Base-by-base conservation (phyloP, 2,113 vertebrate genomes). In the Nothobranchius kuhntae region DNA sequence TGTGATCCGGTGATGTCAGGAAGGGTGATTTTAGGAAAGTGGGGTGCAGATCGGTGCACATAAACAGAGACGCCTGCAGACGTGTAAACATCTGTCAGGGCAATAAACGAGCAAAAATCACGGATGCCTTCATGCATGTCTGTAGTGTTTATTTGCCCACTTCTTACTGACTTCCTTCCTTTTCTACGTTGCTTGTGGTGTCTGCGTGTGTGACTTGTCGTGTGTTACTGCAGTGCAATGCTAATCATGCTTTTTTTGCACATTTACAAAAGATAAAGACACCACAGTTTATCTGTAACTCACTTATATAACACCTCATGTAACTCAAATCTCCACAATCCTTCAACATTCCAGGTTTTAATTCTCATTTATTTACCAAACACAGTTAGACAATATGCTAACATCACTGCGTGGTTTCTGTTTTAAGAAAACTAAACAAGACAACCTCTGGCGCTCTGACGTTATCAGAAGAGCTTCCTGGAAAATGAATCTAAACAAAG, bases 401-500 rank as follows among this genome's bases (percentile, higher is more conserved):
- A 66, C 9, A 71, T 11, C 40, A 74, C 35, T 53, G 30, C 15
- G 13, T 61, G 61, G 21, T 73, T 67, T 6, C 3, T 44, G 57
- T 58, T 54, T 3, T 38, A 10, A 57, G 5, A 30, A 11, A 7
- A 66, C 63, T 65, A 46, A 9, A 60, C 14, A 51, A 53, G 48
- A 40, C 53, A 60, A 8, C 36, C 51, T 75, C 1, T 69, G 24
- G 6, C 40, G 53, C 21, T 68, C 65, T 15, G 7, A 17, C 75
- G 63, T 69, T 71, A 66, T 76, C 54, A 67, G 58, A 73, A 21
- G 4, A 64, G 21, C 8, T 60, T 67, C 45, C 10, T 53, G 47
- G 2, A 44, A 38, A 36, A 64, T 36, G 55, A 30, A 64, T 58
- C 24, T 51, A 80, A 77, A 86, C 52, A 80, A 80, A 71, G 58